These are phyloP conservation scores for Sebastes iracundus DNA, from an alignment of 2,797 vertebrate species.

Conservation along the genomic window DNA sequence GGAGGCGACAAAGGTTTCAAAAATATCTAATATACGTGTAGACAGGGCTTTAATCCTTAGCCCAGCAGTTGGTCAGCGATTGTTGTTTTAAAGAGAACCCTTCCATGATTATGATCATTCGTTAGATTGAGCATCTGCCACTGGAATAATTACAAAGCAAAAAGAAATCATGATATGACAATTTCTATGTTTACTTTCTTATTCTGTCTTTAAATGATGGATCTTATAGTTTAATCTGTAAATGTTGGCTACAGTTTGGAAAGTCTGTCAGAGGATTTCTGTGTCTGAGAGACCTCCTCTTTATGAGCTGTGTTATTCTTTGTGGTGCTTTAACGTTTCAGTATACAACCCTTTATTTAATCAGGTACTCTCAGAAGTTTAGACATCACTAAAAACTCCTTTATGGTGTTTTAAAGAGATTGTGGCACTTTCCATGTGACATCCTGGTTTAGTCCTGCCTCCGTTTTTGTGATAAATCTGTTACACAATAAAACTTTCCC, in stretches of 20 bases:
- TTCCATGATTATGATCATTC: background rate
- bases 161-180: background rate
- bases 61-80: background rate
- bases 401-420: background rate
- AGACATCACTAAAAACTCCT: background rate
- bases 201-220: background rate
- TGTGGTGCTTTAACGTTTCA: background rate
- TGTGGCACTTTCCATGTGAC: background rate
- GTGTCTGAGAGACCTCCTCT: background rate
- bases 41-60: background rate
- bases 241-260: background rate
- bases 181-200: background rate
- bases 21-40: rapidly evolving
- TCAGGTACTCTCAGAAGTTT: background rate
- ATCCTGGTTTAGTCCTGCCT: background rate
- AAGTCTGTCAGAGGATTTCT: background rate
- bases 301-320: background rate
- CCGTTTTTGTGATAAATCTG: background rate
- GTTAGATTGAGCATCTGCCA: background rate
- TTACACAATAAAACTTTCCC: background rate
- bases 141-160: background rate
- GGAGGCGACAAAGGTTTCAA: too few relatives aligned
- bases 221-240: background rate
- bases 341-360: background rate
- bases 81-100: too few relatives aligned